A percentile compares a stretch with the other conserved stretches of the same genome.
Conservation (phyloP, 2,113 vertebrate genomes). For the Ptyas mucosa region DNA sequence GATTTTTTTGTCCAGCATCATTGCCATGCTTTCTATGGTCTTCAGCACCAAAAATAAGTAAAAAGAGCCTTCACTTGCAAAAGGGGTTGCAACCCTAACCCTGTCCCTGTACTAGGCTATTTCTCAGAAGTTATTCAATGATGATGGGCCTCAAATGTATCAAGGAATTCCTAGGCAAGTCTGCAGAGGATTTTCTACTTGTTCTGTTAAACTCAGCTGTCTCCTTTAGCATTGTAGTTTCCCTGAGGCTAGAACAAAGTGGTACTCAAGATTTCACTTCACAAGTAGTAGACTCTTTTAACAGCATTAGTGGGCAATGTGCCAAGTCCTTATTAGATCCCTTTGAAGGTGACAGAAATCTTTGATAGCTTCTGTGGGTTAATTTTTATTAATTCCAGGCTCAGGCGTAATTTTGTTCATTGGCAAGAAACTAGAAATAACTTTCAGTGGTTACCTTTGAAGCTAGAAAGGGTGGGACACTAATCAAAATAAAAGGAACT, state of each 20-base stretch:
- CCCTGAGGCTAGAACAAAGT: neutral
- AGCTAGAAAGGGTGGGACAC: conserved; percentile 22
- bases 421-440: conserved; percentile 24
- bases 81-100: neutral
- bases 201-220: neutral
- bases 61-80: neutral
- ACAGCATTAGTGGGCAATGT: neutral
- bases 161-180: neutral
- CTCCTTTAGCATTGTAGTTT: neutral
- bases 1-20: neutral
- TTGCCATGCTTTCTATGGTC: neutral
- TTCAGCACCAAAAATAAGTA: neutral
- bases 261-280: neutral
- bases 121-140: neutral
- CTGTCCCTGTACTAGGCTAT: neutral
- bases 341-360: neutral
- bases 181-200: neutral
- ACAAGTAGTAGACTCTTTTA: conserved; percentile 20
- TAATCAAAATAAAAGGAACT: neutral
- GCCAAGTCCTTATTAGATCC: neutral
- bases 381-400: conserved; percentile 19
- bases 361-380: conserved; percentile 4
- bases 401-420: conserved; percentile 23
- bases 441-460: neutral
- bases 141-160: neutral